phyloP scores from a whole-genome alignment of 2,888 invertebrate species.

The Noctua comes region DNA sequence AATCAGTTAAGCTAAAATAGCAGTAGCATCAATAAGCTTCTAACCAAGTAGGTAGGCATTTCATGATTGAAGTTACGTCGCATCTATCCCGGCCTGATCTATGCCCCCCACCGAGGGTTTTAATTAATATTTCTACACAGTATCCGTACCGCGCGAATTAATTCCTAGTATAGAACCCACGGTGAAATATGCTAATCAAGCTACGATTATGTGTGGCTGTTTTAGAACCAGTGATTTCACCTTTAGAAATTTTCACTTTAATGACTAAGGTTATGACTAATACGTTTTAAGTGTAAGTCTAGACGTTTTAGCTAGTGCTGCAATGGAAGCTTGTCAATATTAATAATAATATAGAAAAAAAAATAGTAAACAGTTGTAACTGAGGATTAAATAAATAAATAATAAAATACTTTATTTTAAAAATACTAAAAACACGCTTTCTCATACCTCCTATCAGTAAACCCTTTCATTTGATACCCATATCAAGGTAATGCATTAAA shows the following conservation, averaged over 20 bases:
- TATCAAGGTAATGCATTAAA: too few species aligned
- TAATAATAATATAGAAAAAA: too few species aligned
- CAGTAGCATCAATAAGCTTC: neutral
- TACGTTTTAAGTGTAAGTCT: conserved; percentile 4
- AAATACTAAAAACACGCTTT: too few species aligned
- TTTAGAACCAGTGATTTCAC: conserved; percentile 34
- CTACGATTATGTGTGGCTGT: conserved; percentile 45
- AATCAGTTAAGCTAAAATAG: neutral
- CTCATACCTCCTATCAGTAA: too few species aligned
- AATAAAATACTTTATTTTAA: too few species aligned
- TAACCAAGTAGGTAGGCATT: conserved; percentile 36
- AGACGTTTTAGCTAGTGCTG: neutral
- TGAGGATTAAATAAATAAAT: too few species aligned
- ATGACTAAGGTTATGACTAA: conserved; percentile 29
- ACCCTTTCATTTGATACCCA: too few species aligned
- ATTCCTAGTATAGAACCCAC: conserved; percentile 72
- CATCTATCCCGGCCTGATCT: conserved; percentile 9
- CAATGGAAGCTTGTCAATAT: neutral
- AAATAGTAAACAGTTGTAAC: too few species aligned
- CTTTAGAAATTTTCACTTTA: conserved; percentile 36
- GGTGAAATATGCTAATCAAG: conserved; percentile 72
- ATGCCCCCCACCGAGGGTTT: conserved; percentile 60
- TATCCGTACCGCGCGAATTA: conserved; percentile 71
- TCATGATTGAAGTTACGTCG: neutral
- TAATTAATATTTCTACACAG: conserved; percentile 78